A percentile compares a stretch with the other conserved stretches of the same genome.
phyloP scores from a whole-genome alignment of 2,797 vertebrate species.

The Ispidina lecontei region DNA sequence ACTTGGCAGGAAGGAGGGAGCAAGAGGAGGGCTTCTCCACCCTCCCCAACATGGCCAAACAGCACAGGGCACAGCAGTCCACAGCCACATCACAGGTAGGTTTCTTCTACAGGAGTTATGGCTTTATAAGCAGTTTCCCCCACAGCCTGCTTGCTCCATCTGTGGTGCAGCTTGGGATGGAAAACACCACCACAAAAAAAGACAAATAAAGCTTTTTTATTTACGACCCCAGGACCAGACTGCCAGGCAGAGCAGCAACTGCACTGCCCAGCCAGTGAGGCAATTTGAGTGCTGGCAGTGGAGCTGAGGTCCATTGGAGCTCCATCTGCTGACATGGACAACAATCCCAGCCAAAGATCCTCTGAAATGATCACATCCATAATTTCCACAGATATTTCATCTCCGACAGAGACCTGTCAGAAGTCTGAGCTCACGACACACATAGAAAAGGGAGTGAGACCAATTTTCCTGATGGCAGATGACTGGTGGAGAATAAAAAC shows the following conservation, averaged over 20 bases:
- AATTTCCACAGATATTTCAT: neutral
- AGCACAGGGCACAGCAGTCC: neutral
- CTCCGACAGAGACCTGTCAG: neutral
- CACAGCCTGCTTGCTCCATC: neutral
- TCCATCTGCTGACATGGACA: slow-evolving; percentile 50
- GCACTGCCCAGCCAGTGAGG: neutral
- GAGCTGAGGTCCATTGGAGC: neutral
- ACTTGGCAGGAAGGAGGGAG: neutral
- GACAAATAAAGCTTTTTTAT: neutral
- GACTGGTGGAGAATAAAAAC: neutral
- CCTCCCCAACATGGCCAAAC: fast-evolving
- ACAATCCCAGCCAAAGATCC: neutral
- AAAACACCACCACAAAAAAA: neutral
- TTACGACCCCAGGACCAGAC: neutral
- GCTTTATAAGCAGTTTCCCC: neutral
- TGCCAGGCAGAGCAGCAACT: neutral
- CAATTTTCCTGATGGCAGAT: neutral
- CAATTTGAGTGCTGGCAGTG: neutral
- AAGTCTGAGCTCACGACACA: neutral
- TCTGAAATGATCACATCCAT: neutral
- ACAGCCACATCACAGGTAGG: neutral
- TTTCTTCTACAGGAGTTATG: neutral
- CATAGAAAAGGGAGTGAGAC: neutral
- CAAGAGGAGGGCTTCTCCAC: neutral
- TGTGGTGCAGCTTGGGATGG: neutral